These are phyloP conservation scores for Acipenser ruthenus DNA, from an alignment of 2,797 vertebrate species.

Conservation along the genomic window DNA sequence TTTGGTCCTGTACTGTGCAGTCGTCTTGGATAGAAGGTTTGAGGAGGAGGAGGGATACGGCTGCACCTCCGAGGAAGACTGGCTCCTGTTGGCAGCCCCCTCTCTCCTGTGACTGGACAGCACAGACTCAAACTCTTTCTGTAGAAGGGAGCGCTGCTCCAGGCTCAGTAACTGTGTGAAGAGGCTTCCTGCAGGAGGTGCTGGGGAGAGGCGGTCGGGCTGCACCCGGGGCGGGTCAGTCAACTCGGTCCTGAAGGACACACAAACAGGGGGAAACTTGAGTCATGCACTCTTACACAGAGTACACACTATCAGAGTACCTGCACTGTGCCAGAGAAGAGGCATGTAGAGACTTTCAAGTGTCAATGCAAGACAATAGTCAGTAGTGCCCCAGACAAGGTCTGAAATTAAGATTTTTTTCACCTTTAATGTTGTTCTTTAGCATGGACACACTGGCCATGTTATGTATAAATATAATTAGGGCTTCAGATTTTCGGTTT, in stretches of 20 bases:
- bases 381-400: no score
- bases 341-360: no score
- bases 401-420: no score
- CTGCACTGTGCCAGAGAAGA: no score
- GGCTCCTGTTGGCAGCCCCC: conserved; percentile 32
- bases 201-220: conserved; percentile 45
- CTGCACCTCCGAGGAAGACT: conserved; percentile 38
- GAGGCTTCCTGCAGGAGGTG: conserved; percentile 50
- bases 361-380: no score
- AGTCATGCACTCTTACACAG: neutral
- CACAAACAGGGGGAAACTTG: neutral
- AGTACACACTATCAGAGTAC: no score
- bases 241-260: conserved; percentile 61
- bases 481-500: no score
- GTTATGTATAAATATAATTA: no score
- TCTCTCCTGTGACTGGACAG: conserved; percentile 30
- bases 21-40: conserved; percentile 31
- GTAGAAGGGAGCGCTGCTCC: conserved; percentile 54
- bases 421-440: no score
- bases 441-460: no score
- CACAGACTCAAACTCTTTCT: conserved; percentile 48
- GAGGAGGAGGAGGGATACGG: conserved; percentile 33
- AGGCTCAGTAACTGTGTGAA: conserved; percentile 68
- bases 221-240: conserved; percentile 58
- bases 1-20: conserved; percentile 60